Base-by-base conservation (phyloP, 2,888 invertebrate genomes). In the Xestia c-nigrum region DNA sequence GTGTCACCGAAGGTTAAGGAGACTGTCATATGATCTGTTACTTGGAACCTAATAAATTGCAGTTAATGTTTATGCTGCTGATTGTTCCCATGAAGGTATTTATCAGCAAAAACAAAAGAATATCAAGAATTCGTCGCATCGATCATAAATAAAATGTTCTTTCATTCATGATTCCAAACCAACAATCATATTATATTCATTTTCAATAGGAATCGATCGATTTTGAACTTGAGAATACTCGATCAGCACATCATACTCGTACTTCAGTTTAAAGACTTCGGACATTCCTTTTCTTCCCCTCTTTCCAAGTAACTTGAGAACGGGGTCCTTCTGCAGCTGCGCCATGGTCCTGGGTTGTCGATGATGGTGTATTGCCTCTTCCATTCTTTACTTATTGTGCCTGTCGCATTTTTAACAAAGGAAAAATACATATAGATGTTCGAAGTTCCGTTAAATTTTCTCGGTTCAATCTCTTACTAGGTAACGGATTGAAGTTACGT, bases 1-100 rank as follows among this genome's bases (percentile, higher is more conserved):
- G 47, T 73, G 78, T 57, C 77, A 68, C 43, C 43, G 47, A 61
- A 72, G 77, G 77, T 82, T 76, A 64, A 24, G 16, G 24, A 65
- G 65, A 46, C 52, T 50, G 50, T 66, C 24, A 65, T 74, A 47
- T 63, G 52, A 63, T 72, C 24, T 24, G 38, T 21, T 38, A 55
- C 24, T 16, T 43, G 9, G 55, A n/a, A 21, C 0, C 9, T 74
- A 40, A 24, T 21, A n/a, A 55, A 65, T 38, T 40, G 31, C 47
- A 75, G 19, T 57, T 31, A 31, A 69, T 21, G 61, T 21, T 65
- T 55, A 7, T 47, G 16, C 76, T 12, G 24, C 9, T 3, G 24
- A 59, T 5, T 38, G 21, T 19, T 73, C 46, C 14, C 43, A 31
- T n/a, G 9, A 31, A 69, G 38, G 14, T 5, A 50, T 31, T 24